Conservation (phyloP, 2,888 invertebrate species). For the Leuctra nigra region DNA sequence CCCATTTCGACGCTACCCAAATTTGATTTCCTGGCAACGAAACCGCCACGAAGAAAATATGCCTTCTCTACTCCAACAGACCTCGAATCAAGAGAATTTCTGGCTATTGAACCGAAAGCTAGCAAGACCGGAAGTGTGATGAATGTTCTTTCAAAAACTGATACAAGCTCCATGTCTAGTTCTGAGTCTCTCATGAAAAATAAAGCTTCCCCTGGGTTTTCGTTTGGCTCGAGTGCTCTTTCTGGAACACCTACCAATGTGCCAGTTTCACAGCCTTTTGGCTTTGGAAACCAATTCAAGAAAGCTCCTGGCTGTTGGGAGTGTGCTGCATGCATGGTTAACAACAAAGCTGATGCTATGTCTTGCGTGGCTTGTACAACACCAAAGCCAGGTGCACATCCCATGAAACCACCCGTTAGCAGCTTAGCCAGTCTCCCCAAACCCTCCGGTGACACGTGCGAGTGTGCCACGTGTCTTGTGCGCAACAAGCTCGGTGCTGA, state of each 20-base stretch:
- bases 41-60: conserved; percentile 39
- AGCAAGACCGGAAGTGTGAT: conserved; percentile 41
- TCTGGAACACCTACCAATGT: too few relatives aligned
- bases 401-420: too few relatives aligned
- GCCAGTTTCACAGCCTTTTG: background rate
- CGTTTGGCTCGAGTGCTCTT: background rate
- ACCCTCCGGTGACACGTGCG: conserved; percentile 46
- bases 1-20: conserved; percentile 52
- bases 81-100: background rate
- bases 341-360: conserved; percentile 10
- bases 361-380: conserved; percentile 19
- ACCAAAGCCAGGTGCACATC: background rate
- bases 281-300: background rate
- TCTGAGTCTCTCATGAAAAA: conserved; percentile 40
- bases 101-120: background rate
- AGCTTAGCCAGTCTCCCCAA: conserved; percentile 39
- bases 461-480: conserved; percentile 51
- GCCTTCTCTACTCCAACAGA: background rate
- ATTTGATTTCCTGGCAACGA: conserved; percentile 47
- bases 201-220: too few relatives aligned
- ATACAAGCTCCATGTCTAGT: too few relatives aligned
- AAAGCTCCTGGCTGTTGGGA: conserved; percentile 17
- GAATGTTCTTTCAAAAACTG: too few relatives aligned
- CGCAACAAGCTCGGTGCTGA: conserved; percentile 38
- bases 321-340: conserved; percentile 17